Conservation (phyloP, 2,888 invertebrate species). For the Prionchulus punctatus region DNA sequence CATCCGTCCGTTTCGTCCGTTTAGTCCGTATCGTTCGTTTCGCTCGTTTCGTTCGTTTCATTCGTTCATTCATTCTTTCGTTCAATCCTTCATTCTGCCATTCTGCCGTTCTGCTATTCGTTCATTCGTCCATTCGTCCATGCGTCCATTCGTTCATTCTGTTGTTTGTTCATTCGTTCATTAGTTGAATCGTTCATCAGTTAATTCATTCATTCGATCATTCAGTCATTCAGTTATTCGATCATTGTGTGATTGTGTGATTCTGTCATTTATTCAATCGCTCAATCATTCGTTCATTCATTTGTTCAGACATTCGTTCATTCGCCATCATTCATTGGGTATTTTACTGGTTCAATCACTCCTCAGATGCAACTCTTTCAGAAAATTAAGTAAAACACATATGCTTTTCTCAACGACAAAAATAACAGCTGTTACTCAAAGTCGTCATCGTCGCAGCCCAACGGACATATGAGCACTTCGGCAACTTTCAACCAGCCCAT, state of each 20-base stretch:
- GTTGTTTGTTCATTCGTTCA: not conserved
- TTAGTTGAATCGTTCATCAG: not conserved
- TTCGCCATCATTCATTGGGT: no score
- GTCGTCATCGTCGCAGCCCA: no score
- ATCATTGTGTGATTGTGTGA: not conserved
- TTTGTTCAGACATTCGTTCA: not conserved
- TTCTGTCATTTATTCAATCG: not conserved
- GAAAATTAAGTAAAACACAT: no score
- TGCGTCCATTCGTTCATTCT: not conserved
- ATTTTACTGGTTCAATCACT: no score
- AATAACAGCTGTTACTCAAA: no score
- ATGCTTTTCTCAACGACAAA: no score
- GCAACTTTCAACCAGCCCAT: no score
- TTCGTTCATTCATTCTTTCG: not conserved
- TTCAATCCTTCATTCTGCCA: not conserved
- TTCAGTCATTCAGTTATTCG: not conserved
- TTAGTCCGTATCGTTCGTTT: no score
- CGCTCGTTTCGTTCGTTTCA: not conserved
- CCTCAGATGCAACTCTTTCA: no score
- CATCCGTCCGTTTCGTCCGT: not conserved
- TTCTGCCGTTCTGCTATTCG: not conserved
- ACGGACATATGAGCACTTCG: no score
- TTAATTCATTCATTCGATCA: not conserved
- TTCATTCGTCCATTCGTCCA: not conserved
- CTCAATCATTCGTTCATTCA: not conserved